Base-by-base conservation (phyloP, 2,113 vertebrate species). In the Macquaria australasica region DNA sequence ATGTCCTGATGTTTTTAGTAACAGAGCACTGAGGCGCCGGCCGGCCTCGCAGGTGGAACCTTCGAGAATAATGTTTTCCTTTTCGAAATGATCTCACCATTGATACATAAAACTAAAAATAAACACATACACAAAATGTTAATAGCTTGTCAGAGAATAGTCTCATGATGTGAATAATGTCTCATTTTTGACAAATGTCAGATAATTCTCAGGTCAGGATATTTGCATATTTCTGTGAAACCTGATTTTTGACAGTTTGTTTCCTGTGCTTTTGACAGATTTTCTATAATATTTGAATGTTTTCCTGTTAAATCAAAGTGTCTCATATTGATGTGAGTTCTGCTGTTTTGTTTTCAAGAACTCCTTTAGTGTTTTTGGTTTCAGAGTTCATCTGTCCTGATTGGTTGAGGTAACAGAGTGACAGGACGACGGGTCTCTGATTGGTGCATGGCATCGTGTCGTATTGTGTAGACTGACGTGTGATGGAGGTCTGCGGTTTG, bases 321-420 rank as follows among this genome's bases (percentile, higher is more conserved):
- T 25, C 8, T 28, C 25, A 14, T 2, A 9, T 43, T 31, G 18
- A 23, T 14, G 15, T 2, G 25, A 69, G 43, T 68, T 69, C 43
- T 25, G 60, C 67, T 8, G 16, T 31, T 69, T 51, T 31, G 62
- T 72, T n/a, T 20, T 63, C 11, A 58, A 31, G 43, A 31, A 18
- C 14, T 51, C 45, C 45, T 59, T 66, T 31, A 55, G 43, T 43
- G 15, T 73, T 23, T 56, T 0, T 34, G 37, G 12, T 62, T 73
- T 76, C 34, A 55, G 63, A 74, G 43, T 62, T 58, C 14, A 18
- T 28, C 55, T 3, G 0, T 50, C 55, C 85, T 68, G 78, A 83
- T 73, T 77, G 62, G 83, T 53, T 1, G 68, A 77, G 81, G 81
- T 74, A 67, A 82, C 74, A 6, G 77, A 74, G 73, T 76, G 80